Base-by-base conservation (phyloP, 2,888 invertebrate species). In the Azorinus chamasolen region DNA sequence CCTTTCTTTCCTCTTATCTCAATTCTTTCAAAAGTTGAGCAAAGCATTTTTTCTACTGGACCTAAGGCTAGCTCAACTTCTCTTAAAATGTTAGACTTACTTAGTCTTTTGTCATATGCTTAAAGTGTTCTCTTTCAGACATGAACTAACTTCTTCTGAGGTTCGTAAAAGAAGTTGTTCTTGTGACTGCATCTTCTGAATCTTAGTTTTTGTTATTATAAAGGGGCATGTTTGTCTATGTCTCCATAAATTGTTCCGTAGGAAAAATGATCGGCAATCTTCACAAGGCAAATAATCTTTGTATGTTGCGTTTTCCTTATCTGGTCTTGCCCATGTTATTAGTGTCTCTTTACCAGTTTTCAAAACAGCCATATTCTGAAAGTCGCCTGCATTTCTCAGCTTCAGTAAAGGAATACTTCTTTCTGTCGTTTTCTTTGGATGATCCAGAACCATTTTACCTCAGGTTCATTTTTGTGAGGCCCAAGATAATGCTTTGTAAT, bases 1-100 rank as follows among this genome's bases (percentile, higher is more conserved):
- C 70, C 70, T 25, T 48, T 70, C 43, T 70, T 62, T 22, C 62
- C 70, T 50, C 62, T 37, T n/a, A 70, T 70, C 48, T 70, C 70
- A 14, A 70, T 45, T 48, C 70, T 54, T 32, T 12, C 43, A 62
- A 70, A 62, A 14, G 62, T 62, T 50, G 54, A 12, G 25, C 58
- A 55, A 22, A 69, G 51, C 22, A 51, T 51, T 24, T 51, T 51
- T 51, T 51, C 51, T 24, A 24, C 24, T 22, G 51, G 22, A 51
- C 51, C 20, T 51, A 51, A 24, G 14, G 51, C 8, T 20, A 22
- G 3, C 16, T 20, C 37, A 54, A 54, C 32, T 54, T 54, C 54
- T 54, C n/a, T 54, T 32, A 32, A 32, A 6, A 18, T 43, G 25
- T 58, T 25, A 58, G 58, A 58, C 58, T 58, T 58, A 41, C 20